Conservation (phyloP, 2,888 invertebrate genomes). For the Dasypogon diadema region DNA sequence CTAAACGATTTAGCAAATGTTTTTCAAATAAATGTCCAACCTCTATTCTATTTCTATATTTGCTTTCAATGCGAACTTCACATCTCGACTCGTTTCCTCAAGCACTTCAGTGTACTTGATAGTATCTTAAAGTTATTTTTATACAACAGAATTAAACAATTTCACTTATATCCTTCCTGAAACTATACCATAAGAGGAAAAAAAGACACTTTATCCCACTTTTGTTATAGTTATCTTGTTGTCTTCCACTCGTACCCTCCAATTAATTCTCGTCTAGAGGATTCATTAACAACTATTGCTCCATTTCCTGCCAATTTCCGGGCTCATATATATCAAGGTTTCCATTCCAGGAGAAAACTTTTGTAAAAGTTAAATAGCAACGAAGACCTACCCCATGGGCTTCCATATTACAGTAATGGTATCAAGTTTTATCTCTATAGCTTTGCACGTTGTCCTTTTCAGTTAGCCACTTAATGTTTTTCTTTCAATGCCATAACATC, state of each 20-base stretch:
- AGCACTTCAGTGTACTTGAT: no score
- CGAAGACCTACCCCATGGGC: background rate
- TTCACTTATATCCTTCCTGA: no score
- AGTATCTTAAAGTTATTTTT: no score
- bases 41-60: no score
- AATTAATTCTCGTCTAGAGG: slow-evolving; percentile 29
- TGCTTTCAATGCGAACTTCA: no score
- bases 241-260: background rate
- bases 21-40: no score
- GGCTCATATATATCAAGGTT: background rate
- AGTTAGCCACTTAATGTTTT: background rate
- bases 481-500: background rate
- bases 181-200: no score
- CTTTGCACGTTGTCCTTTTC: slow-evolving; percentile 5
- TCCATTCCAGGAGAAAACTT: background rate
- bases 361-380: slow-evolving; percentile 29
- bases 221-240: no score
- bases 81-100: no score
- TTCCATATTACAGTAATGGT: slow-evolving; percentile 4
- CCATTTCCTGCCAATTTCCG: slow-evolving; percentile 35
- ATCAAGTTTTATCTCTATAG: slow-evolving; percentile 1
- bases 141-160: no score
- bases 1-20: no score
- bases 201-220: no score
- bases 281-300: slow-evolving; percentile 37